These are phyloP conservation scores for Chelonus insularis DNA, from an alignment of 1,140 invertebrate species.

Conservation along the genomic window DNA sequence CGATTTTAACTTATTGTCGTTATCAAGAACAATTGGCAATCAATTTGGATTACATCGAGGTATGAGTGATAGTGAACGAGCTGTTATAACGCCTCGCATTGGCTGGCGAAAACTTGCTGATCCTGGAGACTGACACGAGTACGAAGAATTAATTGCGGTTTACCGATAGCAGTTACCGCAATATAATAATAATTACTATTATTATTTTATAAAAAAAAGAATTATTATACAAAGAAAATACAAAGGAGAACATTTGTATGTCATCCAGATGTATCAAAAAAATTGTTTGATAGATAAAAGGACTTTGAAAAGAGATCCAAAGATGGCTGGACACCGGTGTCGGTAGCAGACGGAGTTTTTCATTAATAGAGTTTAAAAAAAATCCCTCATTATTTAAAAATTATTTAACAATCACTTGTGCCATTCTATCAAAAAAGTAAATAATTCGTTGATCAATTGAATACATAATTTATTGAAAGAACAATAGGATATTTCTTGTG, in stretches of 20 bases:
- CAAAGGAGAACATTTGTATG: constrained; percentile 25
- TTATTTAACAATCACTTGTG: too few relatives aligned
- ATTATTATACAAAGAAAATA: not conserved
- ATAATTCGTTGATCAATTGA: too few relatives aligned
- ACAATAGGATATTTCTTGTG: too few relatives aligned
- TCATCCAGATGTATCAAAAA: constrained; percentile 41
- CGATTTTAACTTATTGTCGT: not conserved
- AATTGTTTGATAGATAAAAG: constrained; percentile 20
- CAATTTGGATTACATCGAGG: constrained; percentile 40
- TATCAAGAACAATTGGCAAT: not conserved
- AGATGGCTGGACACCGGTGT: constrained; percentile 52
- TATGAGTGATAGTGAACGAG: constrained; percentile 53
- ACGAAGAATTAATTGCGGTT: constrained; percentile 37
- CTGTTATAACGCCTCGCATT: constrained; percentile 49
- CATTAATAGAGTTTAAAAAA: not conserved
- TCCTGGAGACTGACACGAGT: constrained; percentile 59
- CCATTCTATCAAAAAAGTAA: not conserved
- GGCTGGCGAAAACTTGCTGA: constrained; percentile 58
- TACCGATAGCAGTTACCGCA: constrained; percentile 54
- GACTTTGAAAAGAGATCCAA: constrained; percentile 39
- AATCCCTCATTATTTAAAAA: not conserved
- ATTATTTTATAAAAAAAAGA: not conserved
- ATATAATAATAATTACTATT: not conserved
- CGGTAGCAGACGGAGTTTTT: constrained; percentile 57
- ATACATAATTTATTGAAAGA: too few relatives aligned